These are phyloP conservation scores for Vultur gryphus DNA, from an alignment of 2,797 vertebrate species.

Conservation along the genomic window DNA sequence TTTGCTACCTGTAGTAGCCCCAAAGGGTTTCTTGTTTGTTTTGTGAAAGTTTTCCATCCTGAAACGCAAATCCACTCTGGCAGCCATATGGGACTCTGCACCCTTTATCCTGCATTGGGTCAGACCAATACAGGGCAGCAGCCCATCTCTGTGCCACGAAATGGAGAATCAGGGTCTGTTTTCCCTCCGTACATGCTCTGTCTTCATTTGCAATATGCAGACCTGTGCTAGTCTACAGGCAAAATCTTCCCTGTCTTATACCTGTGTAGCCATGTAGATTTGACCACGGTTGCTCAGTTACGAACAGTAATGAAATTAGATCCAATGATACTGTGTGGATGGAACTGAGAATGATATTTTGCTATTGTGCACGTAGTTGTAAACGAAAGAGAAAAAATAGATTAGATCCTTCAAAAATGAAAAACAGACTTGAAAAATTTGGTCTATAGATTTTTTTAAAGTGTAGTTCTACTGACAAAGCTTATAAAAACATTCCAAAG, in stretches of 20 bases:
- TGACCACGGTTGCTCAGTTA: neutral
- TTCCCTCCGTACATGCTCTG: neutral
- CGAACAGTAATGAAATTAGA: neutral
- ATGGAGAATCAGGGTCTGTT: neutral
- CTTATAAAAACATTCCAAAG: conserved; percentile 64
- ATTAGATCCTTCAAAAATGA: conserved; percentile 35
- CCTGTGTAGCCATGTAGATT: neutral
- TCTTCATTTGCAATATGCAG: neutral
- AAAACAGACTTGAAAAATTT: conserved; percentile 52
- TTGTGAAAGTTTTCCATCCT: neutral
- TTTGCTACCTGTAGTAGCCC: neutral
- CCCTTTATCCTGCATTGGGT: neutral
- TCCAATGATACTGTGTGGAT: neutral
- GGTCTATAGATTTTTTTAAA: conserved; percentile 12
- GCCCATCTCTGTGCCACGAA: neutral
- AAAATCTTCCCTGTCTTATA: neutral
- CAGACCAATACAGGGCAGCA: neutral
- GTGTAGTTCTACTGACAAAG: conserved; percentile 44
- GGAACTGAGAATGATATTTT: neutral
- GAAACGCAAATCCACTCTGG: neutral
- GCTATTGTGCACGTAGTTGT: neutral
- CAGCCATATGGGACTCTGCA: neutral
- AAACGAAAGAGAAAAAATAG: neutral
- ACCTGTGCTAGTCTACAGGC: neutral
- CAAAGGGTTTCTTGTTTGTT: neutral